Evolutionary conservation across 2,888 invertebrate species (phyloP).

Genomic region (Noctuana brunneofusca): DNA sequence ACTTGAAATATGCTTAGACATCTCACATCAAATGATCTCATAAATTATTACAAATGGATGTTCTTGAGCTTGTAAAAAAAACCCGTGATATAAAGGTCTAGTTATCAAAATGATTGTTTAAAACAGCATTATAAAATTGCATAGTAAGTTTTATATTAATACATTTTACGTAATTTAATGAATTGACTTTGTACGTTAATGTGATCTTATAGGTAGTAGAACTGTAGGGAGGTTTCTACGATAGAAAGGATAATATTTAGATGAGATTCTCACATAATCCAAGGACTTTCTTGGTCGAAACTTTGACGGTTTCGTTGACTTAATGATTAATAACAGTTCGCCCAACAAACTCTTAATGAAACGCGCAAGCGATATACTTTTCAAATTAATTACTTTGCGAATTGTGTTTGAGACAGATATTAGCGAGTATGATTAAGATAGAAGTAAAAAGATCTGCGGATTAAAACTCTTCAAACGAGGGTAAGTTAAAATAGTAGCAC

Average conservation of each 20-base stretch:
- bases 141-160: too few relatives aligned
- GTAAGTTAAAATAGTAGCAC: background rate
- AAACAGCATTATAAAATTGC: too few relatives aligned
- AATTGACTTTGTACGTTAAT: too few relatives aligned
- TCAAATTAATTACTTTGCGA: slow-evolving; percentile 26
- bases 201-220: too few relatives aligned
- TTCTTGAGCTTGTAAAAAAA: too few relatives aligned
- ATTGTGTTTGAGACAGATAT: slow-evolving; percentile 14
- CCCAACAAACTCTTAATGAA: slow-evolving; percentile 19
- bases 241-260: background rate
- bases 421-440: background rate
- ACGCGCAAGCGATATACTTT: slow-evolving; percentile 23
- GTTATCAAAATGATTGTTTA: too few relatives aligned
- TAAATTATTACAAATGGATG: too few relatives aligned
- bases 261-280: background rate
- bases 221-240: background rate
- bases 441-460: background rate
- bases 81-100: too few relatives aligned
- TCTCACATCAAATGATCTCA: too few relatives aligned
- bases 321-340: slow-evolving; percentile 25
- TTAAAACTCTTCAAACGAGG: background rate
- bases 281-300: background rate
- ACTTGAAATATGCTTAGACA: too few relatives aligned
- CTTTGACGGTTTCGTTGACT: slow-evolving; percentile 5
- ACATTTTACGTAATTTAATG: background rate